Base-by-base conservation (phyloP, 2,888 invertebrate species). In the Gymnoscelis rufifasciata region DNA sequence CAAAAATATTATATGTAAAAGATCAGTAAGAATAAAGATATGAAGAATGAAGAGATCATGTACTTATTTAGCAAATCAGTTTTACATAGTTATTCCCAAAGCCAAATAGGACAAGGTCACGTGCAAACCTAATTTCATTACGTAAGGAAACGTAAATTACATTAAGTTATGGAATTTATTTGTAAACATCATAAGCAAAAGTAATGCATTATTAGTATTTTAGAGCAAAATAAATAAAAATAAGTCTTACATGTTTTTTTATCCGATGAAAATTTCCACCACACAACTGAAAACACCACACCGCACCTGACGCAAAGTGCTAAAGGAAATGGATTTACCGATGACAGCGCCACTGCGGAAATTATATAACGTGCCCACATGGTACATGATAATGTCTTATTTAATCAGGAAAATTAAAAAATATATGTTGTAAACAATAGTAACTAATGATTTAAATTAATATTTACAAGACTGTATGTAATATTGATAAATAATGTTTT, bases 271-370 rank as follows among this genome's bases (percentile, higher is more conserved):
- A 78, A 69, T 63, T 71, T 66, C 68, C 62, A 60, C 76, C 74
- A 80, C 83, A 79, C 83, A 69, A 28, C 68, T 66, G 65, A 65
- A 75, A 72, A 78, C 81, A 78, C 86, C 76, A 69, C 84, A 78
- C 84, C 78, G 81, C 81, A 67, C 77, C 71, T 74, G 75, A 74
- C 74, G 78, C 83, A 84, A 84, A 84, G 84, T 83, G 83, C 47
- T 76, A 81, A 81, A 87, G 83, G 83, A 80, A 82, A 78, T 70
- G 68, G 67, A 57, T 52, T 57, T 52, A 66, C 51, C 75, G 69
- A 73, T 60, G 65, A 67, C 65, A 78, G 75, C 78, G 77, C 77
- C 74, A 72, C 64, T 62, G 55, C 77, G 79, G 81, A 83, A 73
- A 61, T 84, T 83, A 83, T 67, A 66, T 83, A 83, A 86, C 29